Conservation (phyloP, 2,113 vertebrate genomes). For the Candoia aspera region DNA sequence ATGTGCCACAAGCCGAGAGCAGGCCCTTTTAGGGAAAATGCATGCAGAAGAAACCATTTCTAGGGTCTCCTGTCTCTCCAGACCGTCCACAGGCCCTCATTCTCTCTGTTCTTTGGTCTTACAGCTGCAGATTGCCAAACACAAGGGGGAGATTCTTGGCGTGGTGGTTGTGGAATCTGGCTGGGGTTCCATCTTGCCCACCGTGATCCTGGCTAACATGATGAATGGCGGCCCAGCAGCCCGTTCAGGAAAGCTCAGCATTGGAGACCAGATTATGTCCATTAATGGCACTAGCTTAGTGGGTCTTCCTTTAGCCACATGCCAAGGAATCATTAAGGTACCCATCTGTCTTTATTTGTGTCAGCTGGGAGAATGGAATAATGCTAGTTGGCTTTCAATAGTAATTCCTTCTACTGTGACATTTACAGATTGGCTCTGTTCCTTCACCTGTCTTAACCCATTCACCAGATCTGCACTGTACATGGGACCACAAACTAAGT, state of each 20-base stretch:
- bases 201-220: slow-evolving; percentile 98
- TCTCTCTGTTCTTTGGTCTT: background rate
- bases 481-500: background rate
- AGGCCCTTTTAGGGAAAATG: background rate
- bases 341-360: no score
- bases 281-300: slow-evolving; percentile 98
- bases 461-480: background rate
- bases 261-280: slow-evolving; percentile 99
- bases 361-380: background rate
- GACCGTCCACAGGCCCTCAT: background rate
- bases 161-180: slow-evolving; percentile 98
- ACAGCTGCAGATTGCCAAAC: slow-evolving; percentile 95
- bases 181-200: slow-evolving; percentile 98
- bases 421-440: background rate
- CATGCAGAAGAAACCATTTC: background rate
- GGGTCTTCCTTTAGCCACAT: slow-evolving; percentile 95
- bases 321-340: slow-evolving; percentile 99
- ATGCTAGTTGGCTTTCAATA: background rate
- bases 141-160: slow-evolving; percentile 96
- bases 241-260: slow-evolving; percentile 96
- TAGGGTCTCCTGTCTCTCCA: background rate
- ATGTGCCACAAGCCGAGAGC: no score
- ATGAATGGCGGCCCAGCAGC: slow-evolving; percentile 96
- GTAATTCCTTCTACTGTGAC: background rate
- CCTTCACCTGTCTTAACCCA: background rate